These are phyloP conservation scores for Fukomys damarensis DNA, from an alignment of 2,113 vertebrate genomes.

Conservation along the genomic window DNA sequence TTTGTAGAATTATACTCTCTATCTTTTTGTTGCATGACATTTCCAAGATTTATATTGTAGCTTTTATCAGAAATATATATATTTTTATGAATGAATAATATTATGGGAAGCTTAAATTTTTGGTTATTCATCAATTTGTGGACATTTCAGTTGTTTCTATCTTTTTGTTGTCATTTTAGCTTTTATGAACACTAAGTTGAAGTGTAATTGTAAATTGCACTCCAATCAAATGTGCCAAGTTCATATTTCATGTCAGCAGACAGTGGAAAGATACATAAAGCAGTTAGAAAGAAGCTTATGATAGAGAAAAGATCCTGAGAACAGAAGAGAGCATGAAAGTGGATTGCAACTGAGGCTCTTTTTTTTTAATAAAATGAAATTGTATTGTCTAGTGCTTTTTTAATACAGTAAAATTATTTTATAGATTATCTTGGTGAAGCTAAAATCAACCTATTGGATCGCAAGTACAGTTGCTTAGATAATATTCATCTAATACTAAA, in stretches of 20 bases:
- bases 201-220: background rate
- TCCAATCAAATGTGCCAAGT: background rate
- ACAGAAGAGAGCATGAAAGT: background rate
- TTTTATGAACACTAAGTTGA: background rate
- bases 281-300: background rate
- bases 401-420: background rate
- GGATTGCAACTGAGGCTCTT: background rate
- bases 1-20: background rate
- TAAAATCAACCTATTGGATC: background rate
- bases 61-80: background rate
- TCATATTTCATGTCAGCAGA: background rate
- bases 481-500: background rate
- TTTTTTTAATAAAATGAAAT: background rate
- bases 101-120: background rate
- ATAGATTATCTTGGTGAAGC: background rate
- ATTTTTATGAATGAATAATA: background rate
- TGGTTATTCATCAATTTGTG: background rate
- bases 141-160: background rate
- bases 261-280: background rate
- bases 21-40: background rate
- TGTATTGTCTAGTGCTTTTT: background rate
- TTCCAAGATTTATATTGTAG: background rate
- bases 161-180: background rate
- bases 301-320: background rate
- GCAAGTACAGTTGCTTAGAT: background rate